These are phyloP conservation scores for Phrixothrix hirtus DNA, from an alignment of 2,888 invertebrate species.

Conservation along the genomic window DNA sequence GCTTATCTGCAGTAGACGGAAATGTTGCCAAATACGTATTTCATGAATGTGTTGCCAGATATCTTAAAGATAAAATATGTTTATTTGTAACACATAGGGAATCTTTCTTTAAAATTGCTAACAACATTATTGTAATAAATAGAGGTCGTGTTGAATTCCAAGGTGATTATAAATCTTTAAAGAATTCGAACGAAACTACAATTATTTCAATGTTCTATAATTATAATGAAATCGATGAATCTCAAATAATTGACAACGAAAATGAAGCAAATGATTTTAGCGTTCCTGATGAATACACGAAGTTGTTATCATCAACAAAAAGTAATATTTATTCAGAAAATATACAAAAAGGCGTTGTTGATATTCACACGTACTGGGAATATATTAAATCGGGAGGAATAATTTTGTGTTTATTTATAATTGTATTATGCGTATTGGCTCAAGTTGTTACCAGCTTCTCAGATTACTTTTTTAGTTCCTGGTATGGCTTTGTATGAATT, in stretches of 20 bases:
- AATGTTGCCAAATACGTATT: slow-evolving; percentile 73
- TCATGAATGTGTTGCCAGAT: slow-evolving; percentile 55
- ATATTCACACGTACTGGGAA: slow-evolving; percentile 34
- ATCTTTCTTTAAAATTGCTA: slow-evolving; percentile 3
- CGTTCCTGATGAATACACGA: too few species aligned
- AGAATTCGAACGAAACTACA: not conserved
- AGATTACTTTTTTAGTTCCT: slow-evolving; percentile 29
- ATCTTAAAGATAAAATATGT: slow-evolving; percentile 18
- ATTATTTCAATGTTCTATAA: not conserved
- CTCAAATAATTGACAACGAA: too few species aligned
- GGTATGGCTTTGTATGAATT: slow-evolving; percentile 19
- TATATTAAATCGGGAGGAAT: slow-evolving; percentile 40
- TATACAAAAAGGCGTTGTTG: slow-evolving; percentile 38
- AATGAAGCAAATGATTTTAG: not conserved
- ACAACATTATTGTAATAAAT: not conserved
- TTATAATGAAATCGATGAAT: not conserved
- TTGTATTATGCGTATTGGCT: slow-evolving; percentile 26
- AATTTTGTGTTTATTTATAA: slow-evolving; percentile 26
- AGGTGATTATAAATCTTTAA: not conserved
- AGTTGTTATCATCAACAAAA: not conserved
- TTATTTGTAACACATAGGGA: slow-evolving; percentile 9
- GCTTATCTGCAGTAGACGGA: slow-evolving; percentile 53
- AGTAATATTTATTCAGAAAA: slow-evolving; percentile 27
- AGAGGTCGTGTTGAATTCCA: not conserved
- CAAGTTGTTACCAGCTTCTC: slow-evolving; percentile 35